Conservation (phyloP, 2,888 invertebrate species). For the Drosophila neutralis region DNA sequence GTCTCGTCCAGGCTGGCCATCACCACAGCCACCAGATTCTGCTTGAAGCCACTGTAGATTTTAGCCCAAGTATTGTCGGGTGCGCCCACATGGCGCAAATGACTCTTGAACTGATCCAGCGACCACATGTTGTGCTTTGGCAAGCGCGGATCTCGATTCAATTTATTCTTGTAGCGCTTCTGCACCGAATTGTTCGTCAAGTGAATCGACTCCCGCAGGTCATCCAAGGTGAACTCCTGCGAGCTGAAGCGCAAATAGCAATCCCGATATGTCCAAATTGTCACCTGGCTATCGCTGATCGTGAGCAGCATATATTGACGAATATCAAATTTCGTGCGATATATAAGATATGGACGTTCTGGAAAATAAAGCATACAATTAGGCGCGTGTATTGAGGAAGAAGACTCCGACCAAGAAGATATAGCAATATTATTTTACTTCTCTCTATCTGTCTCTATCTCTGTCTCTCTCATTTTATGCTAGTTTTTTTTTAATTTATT, state of each 20-base stretch:
- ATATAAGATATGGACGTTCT: constrained; percentile 93
- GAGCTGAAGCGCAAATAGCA: constrained; percentile 95
- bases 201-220: constrained; percentile 94
- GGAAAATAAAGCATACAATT: constrained; percentile 33
- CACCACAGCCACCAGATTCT: constrained; percentile 92
- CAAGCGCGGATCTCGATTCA: constrained; percentile 86
- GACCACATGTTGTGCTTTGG: constrained; percentile 95
- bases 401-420: not conserved
- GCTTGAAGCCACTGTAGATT: constrained; percentile 94
- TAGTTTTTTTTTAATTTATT: not conserved
- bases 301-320: constrained; percentile 93
- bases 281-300: constrained; percentile 89
- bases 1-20: constrained; percentile 91
- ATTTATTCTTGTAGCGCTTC: constrained; percentile 87
- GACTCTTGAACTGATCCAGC: constrained; percentile 89
- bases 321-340: constrained; percentile 96
- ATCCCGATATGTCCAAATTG: constrained; percentile 94
- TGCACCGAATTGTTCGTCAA: constrained; percentile 95
- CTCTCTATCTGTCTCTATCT: too few relatives aligned
- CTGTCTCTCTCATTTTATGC: not conserved
- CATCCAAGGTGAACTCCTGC: constrained; percentile 90
- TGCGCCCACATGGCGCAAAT: constrained; percentile 85
- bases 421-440: not conserved
- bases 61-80: constrained; percentile 87
- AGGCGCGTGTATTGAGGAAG: not conserved